A percentile compares a stretch with the other conserved stretches of the same genome.
Evolutionary conservation across 2,797 vertebrate genomes (phyloP).

Genomic region (Tragopan temminckii): DNA sequence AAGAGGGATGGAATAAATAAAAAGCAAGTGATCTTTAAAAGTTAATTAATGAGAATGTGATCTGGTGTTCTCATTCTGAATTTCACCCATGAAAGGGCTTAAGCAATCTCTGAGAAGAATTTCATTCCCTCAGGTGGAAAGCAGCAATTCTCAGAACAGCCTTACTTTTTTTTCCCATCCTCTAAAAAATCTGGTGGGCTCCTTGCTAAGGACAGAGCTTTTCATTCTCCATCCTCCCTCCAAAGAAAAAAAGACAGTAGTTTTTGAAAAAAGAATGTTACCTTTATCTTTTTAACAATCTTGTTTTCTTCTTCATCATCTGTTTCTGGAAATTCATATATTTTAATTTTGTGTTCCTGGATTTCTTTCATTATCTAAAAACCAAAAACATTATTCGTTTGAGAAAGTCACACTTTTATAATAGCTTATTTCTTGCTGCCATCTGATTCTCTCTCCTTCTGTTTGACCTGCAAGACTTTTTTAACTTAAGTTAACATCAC

Average conservation of each 20-base stretch:
- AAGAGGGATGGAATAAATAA: neutral
- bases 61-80: neutral
- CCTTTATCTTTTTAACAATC: constrained; percentile 98
- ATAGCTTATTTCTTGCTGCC: neutral
- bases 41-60: neutral
- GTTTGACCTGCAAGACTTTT: neutral
- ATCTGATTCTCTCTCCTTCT: neutral
- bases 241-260: neutral
- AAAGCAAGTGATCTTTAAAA: neutral
- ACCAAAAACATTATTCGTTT: neutral
- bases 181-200: neutral
- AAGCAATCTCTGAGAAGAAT: neutral
- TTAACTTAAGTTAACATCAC: neutral
- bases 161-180: neutral
- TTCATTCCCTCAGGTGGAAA: neutral
- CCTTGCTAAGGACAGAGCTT: neutral
- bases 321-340: constrained; percentile 98
- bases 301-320: constrained; percentile 98
- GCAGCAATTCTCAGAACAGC: neutral
- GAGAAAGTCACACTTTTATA: neutral
- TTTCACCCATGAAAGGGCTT: neutral
- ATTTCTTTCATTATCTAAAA: constrained; percentile 98
- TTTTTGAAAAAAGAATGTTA: constrained; percentile 62
- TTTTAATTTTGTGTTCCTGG: constrained; percentile 99
- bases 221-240: neutral